A percentile compares a stretch with the other conserved stretches of the same genome.
Evolutionary conservation across 2,113 vertebrate genomes (phyloP).

Genomic region (Centropus bengalensis): DNA sequence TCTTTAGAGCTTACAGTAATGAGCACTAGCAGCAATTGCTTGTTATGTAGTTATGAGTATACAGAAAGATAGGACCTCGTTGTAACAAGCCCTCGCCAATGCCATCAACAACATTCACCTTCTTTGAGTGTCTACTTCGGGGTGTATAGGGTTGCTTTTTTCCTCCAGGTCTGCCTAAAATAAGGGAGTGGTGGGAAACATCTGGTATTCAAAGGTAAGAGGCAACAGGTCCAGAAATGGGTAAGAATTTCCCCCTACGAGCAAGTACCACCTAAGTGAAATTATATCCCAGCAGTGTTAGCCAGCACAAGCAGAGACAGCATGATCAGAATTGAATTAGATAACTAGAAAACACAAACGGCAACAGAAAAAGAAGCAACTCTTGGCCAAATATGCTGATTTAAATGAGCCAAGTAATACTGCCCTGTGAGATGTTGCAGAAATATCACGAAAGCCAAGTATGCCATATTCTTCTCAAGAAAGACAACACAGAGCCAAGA

Average conservation of each 20-base stretch:
- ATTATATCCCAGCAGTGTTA: rapidly evolving
- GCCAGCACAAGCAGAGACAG: not conserved
- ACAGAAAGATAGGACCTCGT: not conserved
- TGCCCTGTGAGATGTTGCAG: not conserved
- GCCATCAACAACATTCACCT: not conserved
- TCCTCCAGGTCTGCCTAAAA: not conserved
- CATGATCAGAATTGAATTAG: not conserved
- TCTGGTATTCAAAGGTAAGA: not conserved
- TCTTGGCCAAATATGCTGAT: not conserved
- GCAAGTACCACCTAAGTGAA: not conserved
- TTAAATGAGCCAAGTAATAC: not conserved
- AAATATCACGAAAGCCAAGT: not conserved
- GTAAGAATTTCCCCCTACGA: not conserved
- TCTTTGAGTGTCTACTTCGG: not conserved
- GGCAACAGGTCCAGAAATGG: rapidly evolving
- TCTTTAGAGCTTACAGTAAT: not conserved
- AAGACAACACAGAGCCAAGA: not conserved
- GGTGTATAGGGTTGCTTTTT: rapidly evolving
- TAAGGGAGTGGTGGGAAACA: not conserved
- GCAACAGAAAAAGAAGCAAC: not conserved
- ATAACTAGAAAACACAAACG: not conserved
- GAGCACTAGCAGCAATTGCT: not conserved
- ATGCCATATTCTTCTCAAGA: not conserved
- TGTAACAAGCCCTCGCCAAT: not conserved
- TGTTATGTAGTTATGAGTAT: rapidly evolving